Conservation (phyloP, 2,797 vertebrate genomes). For the Arctocebus calabarensis region DNA sequence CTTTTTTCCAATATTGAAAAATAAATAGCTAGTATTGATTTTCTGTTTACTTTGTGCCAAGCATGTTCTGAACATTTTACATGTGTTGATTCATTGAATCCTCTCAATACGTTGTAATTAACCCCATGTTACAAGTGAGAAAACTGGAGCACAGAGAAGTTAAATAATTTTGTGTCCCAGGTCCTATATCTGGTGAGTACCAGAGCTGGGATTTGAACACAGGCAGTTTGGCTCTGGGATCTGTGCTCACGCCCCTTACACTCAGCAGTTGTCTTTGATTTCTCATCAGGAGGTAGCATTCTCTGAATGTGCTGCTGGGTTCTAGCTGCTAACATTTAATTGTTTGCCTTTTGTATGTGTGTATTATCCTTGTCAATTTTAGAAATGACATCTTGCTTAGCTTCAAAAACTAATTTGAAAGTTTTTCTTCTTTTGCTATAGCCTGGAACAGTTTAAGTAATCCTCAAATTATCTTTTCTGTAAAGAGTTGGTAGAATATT, state of each 20-base stretch:
- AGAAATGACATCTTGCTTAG: not conserved
- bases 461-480: not conserved
- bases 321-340: not conserved
- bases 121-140: constrained; percentile 1
- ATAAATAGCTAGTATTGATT: constrained; percentile 30
- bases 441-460: not conserved
- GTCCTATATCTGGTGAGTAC: not conserved
- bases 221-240: not conserved
- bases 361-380: not conserved
- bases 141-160: not conserved
- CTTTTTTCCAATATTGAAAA: not conserved
- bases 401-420: constrained; percentile 41
- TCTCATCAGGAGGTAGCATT: not conserved
- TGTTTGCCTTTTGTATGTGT: not conserved
- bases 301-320: not conserved
- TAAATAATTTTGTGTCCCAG: not conserved
- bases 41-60: constrained; percentile 7
- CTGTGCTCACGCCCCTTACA: not conserved
- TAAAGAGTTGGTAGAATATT: not conserved
- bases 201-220: not conserved
- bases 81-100: not conserved
- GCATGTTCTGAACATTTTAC: not conserved
- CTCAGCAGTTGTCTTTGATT: not conserved
- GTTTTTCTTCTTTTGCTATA: constrained; percentile 13
- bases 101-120: not conserved